These are phyloP conservation scores for Scomberomorus guttatus DNA, from an alignment of 2,797 vertebrate species.

Conservation along the genomic window DNA sequence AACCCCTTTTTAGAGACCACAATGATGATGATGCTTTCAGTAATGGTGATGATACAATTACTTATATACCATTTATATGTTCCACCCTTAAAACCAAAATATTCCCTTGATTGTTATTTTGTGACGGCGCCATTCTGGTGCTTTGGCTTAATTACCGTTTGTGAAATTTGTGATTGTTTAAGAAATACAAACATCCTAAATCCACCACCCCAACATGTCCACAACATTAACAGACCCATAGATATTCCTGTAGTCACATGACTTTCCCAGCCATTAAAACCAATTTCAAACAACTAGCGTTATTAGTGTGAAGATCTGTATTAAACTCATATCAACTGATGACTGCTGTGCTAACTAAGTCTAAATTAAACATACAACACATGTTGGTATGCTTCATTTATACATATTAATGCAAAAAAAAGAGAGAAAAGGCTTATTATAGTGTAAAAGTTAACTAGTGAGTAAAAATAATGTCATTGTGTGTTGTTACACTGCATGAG, in stretches of 20 bases:
- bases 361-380: neutral
- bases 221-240: neutral
- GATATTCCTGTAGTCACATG: neutral
- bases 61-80: constrained; percentile 41
- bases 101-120: constrained; percentile 9
- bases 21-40: constrained; percentile 24
- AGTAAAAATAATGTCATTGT: neutral
- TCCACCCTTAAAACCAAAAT: constrained; percentile 25
- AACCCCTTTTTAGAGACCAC: constrained; percentile 27
- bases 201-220: neutral
- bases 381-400: neutral
- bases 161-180: constrained; percentile 15
- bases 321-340: neutral
- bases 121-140: neutral
- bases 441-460: neutral
- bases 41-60: constrained; percentile 54
- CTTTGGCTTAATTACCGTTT: constrained; percentile 5
- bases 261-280: constrained; percentile 12
- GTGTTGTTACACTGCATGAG: constrained; percentile 9
- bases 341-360: neutral
- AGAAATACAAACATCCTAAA: constrained; percentile 16
- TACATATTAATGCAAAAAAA: neutral
- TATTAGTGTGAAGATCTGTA: neutral
- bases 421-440: neutral
- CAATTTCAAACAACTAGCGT: neutral